phyloP scores from a whole-genome alignment of 2,888 invertebrate genomes.

The Aradus depressus region DNA sequence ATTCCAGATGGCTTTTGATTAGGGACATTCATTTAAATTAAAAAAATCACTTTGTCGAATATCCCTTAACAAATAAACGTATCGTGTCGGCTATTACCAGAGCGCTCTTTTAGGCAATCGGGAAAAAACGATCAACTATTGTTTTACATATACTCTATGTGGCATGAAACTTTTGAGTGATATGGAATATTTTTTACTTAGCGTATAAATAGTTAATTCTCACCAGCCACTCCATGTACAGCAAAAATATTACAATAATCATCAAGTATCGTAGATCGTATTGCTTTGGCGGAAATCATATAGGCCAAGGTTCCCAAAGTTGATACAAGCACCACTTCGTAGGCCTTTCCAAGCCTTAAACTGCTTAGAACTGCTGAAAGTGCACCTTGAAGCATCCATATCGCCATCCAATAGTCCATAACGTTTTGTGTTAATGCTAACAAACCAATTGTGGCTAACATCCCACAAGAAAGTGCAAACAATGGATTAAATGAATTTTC shows the following conservation, averaged over 20 bases:
- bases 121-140: too few species aligned
- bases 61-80: too few species aligned
- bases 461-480: constrained; percentile 4
- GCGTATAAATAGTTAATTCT: too few species aligned
- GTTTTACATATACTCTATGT: too few species aligned
- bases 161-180: too few species aligned
- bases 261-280: constrained; percentile 1
- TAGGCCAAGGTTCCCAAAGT: background rate
- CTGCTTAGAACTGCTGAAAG: constrained; percentile 1
- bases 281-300: background rate
- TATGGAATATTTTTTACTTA: too few species aligned
- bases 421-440: background rate
- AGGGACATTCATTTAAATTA: too few species aligned
- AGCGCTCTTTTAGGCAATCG: too few species aligned
- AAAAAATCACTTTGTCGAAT: too few species aligned
- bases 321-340: background rate
- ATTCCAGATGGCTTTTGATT: too few species aligned
- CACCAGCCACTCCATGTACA: constrained; percentile 5
- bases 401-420: constrained; percentile 8
- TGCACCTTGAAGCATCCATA: constrained; percentile 15
- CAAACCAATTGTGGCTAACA: constrained; percentile 2
- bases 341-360: background rate
- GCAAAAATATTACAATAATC: constrained; percentile 14
- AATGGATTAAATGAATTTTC: background rate
- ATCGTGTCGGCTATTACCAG: too few species aligned